Conservation (phyloP, 2,888 invertebrate genomes). For the Netelia virgata region DNA sequence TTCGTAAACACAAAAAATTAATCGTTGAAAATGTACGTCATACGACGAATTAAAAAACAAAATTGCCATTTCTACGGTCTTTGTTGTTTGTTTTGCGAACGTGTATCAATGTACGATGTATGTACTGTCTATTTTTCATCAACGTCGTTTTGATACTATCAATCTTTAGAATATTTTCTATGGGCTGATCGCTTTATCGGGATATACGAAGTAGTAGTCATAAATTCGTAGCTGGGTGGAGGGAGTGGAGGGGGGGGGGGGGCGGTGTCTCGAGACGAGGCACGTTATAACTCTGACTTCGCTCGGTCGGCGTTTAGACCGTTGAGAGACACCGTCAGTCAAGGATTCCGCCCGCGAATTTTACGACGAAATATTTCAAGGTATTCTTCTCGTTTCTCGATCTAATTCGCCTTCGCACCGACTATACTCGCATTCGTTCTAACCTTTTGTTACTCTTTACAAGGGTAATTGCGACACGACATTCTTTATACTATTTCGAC, state of each 20-base stretch:
- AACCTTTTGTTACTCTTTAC: neutral
- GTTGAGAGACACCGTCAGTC: constrained; percentile 47
- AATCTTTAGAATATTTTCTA: constrained; percentile 23
- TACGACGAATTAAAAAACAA: no score
- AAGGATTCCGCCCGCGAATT: constrained; percentile 38
- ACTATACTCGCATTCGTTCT: neutral
- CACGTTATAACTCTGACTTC: constrained; percentile 2
- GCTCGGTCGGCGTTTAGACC: constrained; percentile 42
- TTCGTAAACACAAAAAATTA: no score
- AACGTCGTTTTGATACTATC: neutral
- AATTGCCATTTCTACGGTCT: no score
- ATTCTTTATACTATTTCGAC: neutral
- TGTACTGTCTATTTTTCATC: neutral
- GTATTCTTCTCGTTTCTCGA: constrained; percentile 21
- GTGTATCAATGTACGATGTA: neutral
- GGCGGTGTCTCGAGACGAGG: constrained; percentile 6
- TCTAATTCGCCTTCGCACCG: neutral
- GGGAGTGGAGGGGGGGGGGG: constrained; percentile 9
- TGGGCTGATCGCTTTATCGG: constrained; percentile 41
- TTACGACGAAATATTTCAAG: constrained; percentile 36
- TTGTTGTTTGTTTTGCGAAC: no score
- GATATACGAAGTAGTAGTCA: constrained; percentile 28
- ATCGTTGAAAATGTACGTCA: no score
- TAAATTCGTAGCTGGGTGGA: neutral
- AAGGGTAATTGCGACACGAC: neutral